Evolutionary conservation across 1,140 invertebrate genomes (phyloP), one percentile per base, ranked within the genome.

Genomic region (Cheumatopsyche charites): DNA sequence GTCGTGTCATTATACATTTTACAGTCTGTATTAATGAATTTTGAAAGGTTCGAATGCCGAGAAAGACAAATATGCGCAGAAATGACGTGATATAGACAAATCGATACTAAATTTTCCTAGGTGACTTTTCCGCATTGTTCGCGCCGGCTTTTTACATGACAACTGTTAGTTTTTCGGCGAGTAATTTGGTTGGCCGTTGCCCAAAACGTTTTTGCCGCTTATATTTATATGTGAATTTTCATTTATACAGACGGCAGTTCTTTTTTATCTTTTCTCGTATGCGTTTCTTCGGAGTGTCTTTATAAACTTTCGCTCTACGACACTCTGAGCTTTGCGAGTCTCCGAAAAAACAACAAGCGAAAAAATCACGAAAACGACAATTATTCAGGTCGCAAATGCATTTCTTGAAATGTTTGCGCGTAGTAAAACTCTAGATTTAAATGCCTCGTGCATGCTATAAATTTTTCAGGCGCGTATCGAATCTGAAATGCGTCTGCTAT

Each of bases 141-240:
- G 29, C 9, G 29, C 29, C 29, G 29, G 29, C 21, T 12, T 58
- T 58, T 58, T 58, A 58, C 55, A 58, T 58, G 55, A 58, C 55
- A 58, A 58, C 21, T 6, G 55, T 26, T 58, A 58, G 55, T 58
- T 58, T 36, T 58, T 58, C 55, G 19, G 9, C 55, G 55, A 58
- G 55, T 58, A 58, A 58, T 58, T 58, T 58, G 55, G 55, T 23
- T 58, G 55, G 55, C 19, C 21, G 23, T 58, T 1, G n/a, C 25
- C 55, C 55, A 58, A 58, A 58, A 23, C 55, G 19, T 19, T 58
- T 58, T 25, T 58, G 23, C 23, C 47, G 47, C 23, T 25, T 58
- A 58, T 23, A 58, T 23, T 12, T 58, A 25, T 58, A 23, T 25
- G 23, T 58, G 23, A 21, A 23, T 58, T 12, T 25, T 12, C 23